These are phyloP conservation scores for Choreutis nemorana DNA, from an alignment of 2,888 invertebrate genomes.

Conservation along the genomic window DNA sequence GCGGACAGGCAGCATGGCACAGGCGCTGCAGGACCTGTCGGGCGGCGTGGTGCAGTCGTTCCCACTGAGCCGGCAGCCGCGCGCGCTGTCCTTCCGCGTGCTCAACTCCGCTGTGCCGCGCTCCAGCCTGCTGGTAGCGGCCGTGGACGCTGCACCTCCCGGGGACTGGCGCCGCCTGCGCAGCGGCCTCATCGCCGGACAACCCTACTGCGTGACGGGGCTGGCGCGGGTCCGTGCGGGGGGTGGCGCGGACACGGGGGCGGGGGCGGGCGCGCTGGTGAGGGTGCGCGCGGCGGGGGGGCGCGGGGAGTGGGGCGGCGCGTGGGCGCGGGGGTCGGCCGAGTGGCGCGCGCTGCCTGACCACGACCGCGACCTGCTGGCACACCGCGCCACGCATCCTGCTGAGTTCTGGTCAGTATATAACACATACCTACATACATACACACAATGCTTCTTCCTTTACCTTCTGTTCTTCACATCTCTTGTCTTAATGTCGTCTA, in stretches of 20 bases:
- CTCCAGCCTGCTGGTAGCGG: slow-evolving; percentile 73
- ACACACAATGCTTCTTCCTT: too few species aligned
- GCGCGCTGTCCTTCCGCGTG: slow-evolving; percentile 72
- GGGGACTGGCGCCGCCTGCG: slow-evolving; percentile 38
- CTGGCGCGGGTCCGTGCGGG: slow-evolving; percentile 70
- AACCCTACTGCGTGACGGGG: slow-evolving; percentile 76
- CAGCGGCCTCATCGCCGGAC: slow-evolving; percentile 71
- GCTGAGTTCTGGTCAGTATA: slow-evolving; percentile 72
- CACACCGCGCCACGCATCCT: slow-evolving; percentile 69
- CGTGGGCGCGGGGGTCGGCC: slow-evolving; percentile 74
- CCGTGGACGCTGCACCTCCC: slow-evolving; percentile 7
- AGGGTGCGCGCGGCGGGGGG: slow-evolving; percentile 74
- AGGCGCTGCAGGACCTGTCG: slow-evolving; percentile 76
- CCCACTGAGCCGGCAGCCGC: slow-evolving; percentile 69
- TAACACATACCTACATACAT: too few species aligned
- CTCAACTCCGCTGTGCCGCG: slow-evolving; percentile 75
- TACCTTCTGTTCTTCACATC: too few species aligned
- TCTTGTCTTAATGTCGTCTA: too few species aligned
- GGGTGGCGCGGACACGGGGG: slow-evolving; percentile 34
- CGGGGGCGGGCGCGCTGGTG: slow-evolving; percentile 64
- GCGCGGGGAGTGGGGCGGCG: slow-evolving; percentile 73
- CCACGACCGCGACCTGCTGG: slow-evolving; percentile 70
- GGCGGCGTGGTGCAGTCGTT: slow-evolving; percentile 81
- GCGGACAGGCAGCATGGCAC: slow-evolving; percentile 69
- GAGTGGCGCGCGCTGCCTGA: slow-evolving; percentile 74